Percentiles rank a stretch among this genome's conserved stretches.
These are phyloP conservation scores for Oscheius myriophilus DNA, from an alignment of 2,888 invertebrate genomes.

Conservation along the genomic window DNA sequence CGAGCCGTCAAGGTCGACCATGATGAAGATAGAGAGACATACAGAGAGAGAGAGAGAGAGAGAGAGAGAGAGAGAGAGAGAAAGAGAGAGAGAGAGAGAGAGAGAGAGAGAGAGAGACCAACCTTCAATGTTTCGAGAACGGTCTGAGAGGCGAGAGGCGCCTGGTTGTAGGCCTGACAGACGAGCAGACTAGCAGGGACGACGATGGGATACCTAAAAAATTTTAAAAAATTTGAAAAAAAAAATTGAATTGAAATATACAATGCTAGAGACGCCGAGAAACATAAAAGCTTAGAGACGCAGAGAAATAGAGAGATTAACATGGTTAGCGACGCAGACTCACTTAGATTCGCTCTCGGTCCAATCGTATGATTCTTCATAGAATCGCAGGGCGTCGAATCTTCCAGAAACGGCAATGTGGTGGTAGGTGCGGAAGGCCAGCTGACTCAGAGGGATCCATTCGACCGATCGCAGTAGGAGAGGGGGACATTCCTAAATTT, in stretches of 20 bases:
- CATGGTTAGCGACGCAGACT: neutral
- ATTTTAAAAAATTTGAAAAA: no score
- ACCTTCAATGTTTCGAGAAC: slow-evolving; percentile 40
- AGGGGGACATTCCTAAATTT: neutral
- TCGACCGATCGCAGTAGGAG: slow-evolving; percentile 6
- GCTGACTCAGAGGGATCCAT: slow-evolving; percentile 31
- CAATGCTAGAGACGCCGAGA: neutral
- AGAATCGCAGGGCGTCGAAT: slow-evolving; percentile 44
- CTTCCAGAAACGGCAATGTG: slow-evolving; percentile 48
- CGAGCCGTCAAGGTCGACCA: no score
- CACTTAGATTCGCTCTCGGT: slow-evolving; percentile 30
- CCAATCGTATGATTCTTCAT: slow-evolving; percentile 3
- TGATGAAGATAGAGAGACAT: no score
- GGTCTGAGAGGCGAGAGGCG: slow-evolving; percentile 26
- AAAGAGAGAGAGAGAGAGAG: neutral
- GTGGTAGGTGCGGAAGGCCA: slow-evolving; percentile 56
- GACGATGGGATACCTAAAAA: slow-evolving; percentile 40
- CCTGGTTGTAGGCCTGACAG: slow-evolving; percentile 34
- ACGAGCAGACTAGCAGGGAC: slow-evolving; percentile 40
- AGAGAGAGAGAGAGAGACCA: neutral
- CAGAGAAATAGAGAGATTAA: neutral
- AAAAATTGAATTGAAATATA: neutral
- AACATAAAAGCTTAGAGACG: neutral
- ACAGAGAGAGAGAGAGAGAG: neutral
- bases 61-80: neutral